phyloP scores from a whole-genome alignment of 2,113 vertebrate species.

The Monopterus albus region DNA sequence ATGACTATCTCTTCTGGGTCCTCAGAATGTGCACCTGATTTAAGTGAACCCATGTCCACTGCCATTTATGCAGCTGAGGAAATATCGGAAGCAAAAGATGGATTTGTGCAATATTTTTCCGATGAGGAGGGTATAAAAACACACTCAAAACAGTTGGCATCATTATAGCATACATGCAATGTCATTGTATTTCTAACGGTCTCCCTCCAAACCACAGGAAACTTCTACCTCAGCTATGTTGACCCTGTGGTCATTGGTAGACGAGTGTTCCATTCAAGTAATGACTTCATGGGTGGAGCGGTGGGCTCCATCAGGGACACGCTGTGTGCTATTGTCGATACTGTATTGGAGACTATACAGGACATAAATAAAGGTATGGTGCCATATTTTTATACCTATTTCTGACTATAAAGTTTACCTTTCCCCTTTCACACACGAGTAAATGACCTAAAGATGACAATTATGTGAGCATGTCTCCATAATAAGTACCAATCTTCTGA shows the following conservation, averaged over 20 bases:
- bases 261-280: constrained; percentile 64
- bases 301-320: constrained; percentile 40
- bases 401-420: neutral
- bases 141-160: neutral
- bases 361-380: constrained; percentile 65
- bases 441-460: neutral
- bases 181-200: neutral
- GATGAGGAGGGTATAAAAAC: constrained; percentile 72
- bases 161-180: too few relatives aligned
- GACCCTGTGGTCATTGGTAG: constrained; percentile 74
- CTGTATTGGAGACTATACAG: constrained; percentile 21
- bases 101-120: constrained; percentile 71
- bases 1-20: neutral
- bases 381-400: too few relatives aligned
- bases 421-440: constrained; percentile 13
- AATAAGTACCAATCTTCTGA: neutral
- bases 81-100: constrained; percentile 68
- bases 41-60: constrained; percentile 69
- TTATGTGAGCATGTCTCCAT: neutral
- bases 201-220: constrained; percentile 54
- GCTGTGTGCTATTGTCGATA: constrained; percentile 52
- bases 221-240: constrained; percentile 74
- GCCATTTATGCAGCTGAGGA: constrained; percentile 69
- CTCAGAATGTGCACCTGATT: constrained; percentile 74
- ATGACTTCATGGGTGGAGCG: constrained; percentile 53